A percentile compares a stretch with the other conserved stretches of the same genome.
phyloP scores from a whole-genome alignment of 2,888 invertebrate species.

The Drosophila mulleri region DNA sequence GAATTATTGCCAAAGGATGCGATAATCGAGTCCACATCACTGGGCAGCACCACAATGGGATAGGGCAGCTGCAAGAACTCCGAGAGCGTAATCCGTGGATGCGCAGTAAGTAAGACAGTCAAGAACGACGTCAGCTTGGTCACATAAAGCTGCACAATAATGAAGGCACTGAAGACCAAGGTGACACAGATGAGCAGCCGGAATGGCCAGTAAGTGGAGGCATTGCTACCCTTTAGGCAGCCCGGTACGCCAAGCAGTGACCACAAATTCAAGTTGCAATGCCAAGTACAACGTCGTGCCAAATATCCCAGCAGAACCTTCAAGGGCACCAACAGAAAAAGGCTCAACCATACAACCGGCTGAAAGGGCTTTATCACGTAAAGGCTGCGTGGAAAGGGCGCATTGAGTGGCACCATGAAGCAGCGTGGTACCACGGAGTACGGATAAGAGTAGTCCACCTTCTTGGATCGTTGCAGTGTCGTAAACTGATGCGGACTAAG shows the following conservation, averaged over 20 bases:
- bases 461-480: slow-evolving; percentile 32
- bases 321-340: slow-evolving; percentile 14
- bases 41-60: slow-evolving; percentile 41
- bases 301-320: slow-evolving; percentile 15
- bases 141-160: slow-evolving; percentile 47
- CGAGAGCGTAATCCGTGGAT: slow-evolving; percentile 16
- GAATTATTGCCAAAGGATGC: slow-evolving; percentile 50
- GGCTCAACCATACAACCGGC: slow-evolving; percentile 45
- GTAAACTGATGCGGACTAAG: slow-evolving; percentile 67
- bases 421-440: slow-evolving; percentile 52
- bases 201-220: background rate
- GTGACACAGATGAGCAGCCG: background rate
- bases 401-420: slow-evolving; percentile 61
- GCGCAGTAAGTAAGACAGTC: slow-evolving; percentile 32
- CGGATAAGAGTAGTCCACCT: slow-evolving; percentile 69
- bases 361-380: slow-evolving; percentile 55
- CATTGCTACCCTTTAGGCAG: background rate
- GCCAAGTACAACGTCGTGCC: background rate
- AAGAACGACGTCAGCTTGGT: slow-evolving; percentile 56
- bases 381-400: slow-evolving; percentile 42
- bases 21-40: slow-evolving; percentile 46
- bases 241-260: slow-evolving; percentile 53
- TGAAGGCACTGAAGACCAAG: slow-evolving; percentile 37
- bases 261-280: slow-evolving; percentile 24
- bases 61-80: slow-evolving; percentile 43